phyloP scores from a whole-genome alignment of 2,113 vertebrate species.

The Mystacornis crossleyi region DNA sequence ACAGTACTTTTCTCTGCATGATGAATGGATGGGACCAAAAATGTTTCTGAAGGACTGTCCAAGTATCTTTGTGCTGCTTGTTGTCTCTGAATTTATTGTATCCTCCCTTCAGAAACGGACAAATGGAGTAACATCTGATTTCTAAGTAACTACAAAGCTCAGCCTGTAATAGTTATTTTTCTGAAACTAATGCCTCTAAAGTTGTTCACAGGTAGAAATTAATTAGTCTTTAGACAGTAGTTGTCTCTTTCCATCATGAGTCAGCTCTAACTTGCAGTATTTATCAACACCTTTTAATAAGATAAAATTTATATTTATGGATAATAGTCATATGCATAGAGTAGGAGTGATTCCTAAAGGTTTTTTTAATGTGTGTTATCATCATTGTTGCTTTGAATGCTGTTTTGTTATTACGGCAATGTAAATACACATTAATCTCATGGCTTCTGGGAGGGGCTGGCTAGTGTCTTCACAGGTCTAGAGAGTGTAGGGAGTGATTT shows the following conservation, averaged over 20 bases:
- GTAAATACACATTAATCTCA: not conserved
- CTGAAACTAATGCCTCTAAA: not conserved
- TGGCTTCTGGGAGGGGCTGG: not conserved
- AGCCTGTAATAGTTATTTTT: not conserved
- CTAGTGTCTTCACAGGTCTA: not conserved
- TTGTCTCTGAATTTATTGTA: not conserved
- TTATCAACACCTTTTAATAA: slow-evolving; percentile 28
- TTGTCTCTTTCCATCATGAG: not conserved
- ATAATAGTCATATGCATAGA: not conserved
- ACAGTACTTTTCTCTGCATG: not conserved
- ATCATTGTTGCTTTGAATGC: not conserved
- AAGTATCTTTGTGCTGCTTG: not conserved
- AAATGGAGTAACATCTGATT: rapidly evolving
- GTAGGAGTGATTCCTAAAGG: not conserved
- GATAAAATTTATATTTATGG: not conserved
- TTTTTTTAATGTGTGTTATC: not conserved
- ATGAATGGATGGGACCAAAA: not conserved
- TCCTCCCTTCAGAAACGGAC: not conserved
- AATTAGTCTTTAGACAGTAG: not conserved
- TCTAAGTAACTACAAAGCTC: not conserved
- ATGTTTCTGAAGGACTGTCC: not conserved
- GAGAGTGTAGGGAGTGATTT: not conserved
- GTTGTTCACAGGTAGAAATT: not conserved
- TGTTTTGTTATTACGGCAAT: not conserved
- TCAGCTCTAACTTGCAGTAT: not conserved